Evolutionary conservation across 2,888 invertebrate genomes (phyloP).

Genomic region (Euplagia quadripunctaria): DNA sequence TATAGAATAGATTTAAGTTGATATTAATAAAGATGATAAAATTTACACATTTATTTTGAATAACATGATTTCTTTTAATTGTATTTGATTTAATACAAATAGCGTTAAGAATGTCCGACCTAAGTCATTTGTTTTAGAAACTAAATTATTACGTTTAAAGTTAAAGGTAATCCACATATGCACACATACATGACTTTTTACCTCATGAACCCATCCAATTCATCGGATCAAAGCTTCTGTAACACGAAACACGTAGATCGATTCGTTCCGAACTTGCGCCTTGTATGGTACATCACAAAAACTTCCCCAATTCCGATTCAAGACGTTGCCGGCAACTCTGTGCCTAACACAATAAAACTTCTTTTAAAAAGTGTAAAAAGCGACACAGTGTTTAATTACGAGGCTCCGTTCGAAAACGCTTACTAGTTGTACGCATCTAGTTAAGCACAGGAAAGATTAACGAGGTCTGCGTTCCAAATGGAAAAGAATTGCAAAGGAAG

Average conservation of each 20-base stretch:
- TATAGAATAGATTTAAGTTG: too few species aligned
- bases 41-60: too few species aligned
- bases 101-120: too few species aligned
- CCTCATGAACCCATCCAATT: conserved; percentile 43
- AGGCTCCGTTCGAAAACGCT: conserved; percentile 55
- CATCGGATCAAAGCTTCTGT: conserved; percentile 71
- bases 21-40: too few species aligned
- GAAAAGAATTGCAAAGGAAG: conserved; percentile 63
- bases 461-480: conserved; percentile 64
- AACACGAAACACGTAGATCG: conserved; percentile 79
- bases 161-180: background rate
- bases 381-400: conserved; percentile 45
- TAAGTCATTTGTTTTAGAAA: too few species aligned
- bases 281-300: conserved; percentile 72
- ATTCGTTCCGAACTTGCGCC: conserved; percentile 78
- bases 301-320: conserved; percentile 65
- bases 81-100: too few species aligned
- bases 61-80: too few species aligned
- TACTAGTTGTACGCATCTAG: conserved; percentile 55
- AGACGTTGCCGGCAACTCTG: conserved; percentile 48
- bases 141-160: background rate
- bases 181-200: background rate
- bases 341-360: conserved; percentile 52
- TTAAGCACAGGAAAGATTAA: conserved; percentile 67
- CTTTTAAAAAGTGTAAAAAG: conserved; percentile 45